phyloP scores from a whole-genome alignment of 1,140 invertebrate species.

The Caerostris extrusa region DNA sequence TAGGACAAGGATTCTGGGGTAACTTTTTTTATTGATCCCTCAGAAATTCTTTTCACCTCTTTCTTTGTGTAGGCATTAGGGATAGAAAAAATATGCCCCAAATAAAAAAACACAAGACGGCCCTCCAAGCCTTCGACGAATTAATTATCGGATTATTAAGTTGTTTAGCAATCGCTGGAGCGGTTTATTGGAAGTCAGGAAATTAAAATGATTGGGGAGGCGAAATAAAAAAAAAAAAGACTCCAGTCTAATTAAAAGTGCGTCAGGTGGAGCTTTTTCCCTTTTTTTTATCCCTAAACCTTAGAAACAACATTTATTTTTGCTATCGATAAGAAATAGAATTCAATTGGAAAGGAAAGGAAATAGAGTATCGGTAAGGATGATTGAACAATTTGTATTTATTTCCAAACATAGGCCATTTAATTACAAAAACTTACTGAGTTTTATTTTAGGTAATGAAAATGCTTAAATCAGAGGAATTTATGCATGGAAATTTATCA shows the following conservation, averaged over 20 bases:
- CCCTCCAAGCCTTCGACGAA: conserved; percentile 36
- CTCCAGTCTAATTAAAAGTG: conserved; percentile 23
- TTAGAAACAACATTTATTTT: background rate
- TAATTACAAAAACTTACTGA: too few species aligned
- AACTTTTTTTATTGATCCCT: conserved; percentile 50
- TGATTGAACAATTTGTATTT: too few species aligned
- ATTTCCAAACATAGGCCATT: too few species aligned
- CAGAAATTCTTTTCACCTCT: background rate
- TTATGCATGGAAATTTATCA: too few species aligned
- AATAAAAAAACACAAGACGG: background rate
- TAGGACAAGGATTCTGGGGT: background rate
- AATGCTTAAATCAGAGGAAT: too few species aligned
- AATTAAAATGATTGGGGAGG: conserved; percentile 10
- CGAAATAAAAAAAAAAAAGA: background rate
- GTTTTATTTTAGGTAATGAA: too few species aligned
- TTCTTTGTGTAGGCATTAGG: background rate
- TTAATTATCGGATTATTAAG: conserved; percentile 73
- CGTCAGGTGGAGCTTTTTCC: background rate
- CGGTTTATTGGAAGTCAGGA: conserved; percentile 50
- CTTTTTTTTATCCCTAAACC: background rate
- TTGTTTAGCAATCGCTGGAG: conserved; percentile 48
- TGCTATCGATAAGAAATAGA: background rate
- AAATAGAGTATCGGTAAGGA: too few species aligned
- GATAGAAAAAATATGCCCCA: background rate
- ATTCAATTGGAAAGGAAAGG: background rate